phyloP scores from a whole-genome alignment of 2,888 invertebrate genomes.

The Hybos culiciformis region DNA sequence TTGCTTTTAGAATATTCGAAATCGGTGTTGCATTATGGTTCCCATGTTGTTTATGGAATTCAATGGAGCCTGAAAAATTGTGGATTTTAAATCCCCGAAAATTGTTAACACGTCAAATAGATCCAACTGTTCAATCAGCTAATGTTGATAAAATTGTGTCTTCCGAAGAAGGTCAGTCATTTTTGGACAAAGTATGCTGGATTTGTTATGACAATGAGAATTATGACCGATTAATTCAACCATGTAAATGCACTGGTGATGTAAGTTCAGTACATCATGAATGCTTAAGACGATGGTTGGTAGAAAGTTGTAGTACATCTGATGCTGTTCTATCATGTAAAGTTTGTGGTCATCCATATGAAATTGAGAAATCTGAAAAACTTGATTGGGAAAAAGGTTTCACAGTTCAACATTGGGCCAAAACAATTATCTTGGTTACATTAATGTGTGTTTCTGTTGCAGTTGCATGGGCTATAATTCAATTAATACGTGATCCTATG shows the following conservation, averaged over 20 bases:
- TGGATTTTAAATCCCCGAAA: conserved; percentile 89
- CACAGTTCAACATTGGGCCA: conserved; percentile 70
- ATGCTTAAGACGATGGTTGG: conserved; percentile 77
- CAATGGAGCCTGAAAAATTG: conserved; percentile 81
- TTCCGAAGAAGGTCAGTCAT: conserved; percentile 40
- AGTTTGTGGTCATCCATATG: conserved; percentile 72
- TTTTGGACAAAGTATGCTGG: conserved; percentile 69
- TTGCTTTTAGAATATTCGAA: conserved; percentile 81
- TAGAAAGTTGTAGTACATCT: conserved; percentile 66
- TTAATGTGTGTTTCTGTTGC: conserved; percentile 64
- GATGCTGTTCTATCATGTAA: conserved; percentile 62
- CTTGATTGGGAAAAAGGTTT: conserved; percentile 76
- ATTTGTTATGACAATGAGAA: conserved; percentile 81
- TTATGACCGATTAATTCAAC: conserved; percentile 70
- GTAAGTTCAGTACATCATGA: conserved; percentile 88
- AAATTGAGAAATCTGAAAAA: conserved; percentile 59
- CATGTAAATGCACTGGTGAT: conserved; percentile 83
- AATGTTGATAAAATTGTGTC: conserved; percentile 32
- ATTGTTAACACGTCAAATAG: conserved; percentile 56
- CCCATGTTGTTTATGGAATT: conserved; percentile 92
- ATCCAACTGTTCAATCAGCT: conserved; percentile 38
- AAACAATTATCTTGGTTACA: conserved; percentile 65
- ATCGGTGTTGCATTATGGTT: conserved; percentile 91
- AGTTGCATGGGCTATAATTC: conserved; percentile 66
- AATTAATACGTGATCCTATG: conserved; percentile 62